Conservation (phyloP, 2,797 vertebrate genomes). For the Phalanger gymnotis region DNA sequence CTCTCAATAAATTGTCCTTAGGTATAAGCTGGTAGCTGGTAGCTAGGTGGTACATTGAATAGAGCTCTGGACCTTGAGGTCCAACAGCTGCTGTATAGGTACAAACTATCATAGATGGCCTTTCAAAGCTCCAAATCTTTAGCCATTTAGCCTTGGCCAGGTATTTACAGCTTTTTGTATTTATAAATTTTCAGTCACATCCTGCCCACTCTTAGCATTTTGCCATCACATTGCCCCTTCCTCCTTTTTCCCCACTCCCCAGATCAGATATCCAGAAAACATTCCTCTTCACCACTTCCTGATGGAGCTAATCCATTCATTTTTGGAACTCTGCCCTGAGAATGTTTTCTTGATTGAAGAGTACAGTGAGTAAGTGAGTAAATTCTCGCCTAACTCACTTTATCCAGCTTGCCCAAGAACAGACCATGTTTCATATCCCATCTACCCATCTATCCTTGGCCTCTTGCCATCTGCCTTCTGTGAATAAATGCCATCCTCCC, state of each 20-base stretch:
- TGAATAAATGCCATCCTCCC: neutral
- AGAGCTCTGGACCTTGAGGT: neutral
- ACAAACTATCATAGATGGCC: neutral
- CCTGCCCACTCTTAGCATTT: neutral
- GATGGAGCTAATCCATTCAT: neutral
- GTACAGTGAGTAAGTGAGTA: neutral
- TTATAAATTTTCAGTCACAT: neutral
- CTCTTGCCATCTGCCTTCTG: neutral
- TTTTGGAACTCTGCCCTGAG: neutral
- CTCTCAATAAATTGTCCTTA: neutral
- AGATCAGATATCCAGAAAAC: neutral
- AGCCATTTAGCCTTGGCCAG: neutral
- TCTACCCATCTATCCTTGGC: neutral
- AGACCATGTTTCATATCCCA: neutral
- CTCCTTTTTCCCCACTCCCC: neutral
- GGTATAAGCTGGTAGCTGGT: neutral
- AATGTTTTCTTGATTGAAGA: neutral
- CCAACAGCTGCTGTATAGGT: neutral
- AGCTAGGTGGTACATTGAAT: neutral
- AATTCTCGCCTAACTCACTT: neutral
- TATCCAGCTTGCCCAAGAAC: neutral
- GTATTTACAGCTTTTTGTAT: neutral
- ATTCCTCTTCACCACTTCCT: neutral
- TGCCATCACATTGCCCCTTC: neutral
- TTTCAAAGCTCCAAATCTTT: neutral